Base-by-base conservation (phyloP, 2,888 invertebrate genomes). In the Archips xylosteana region DNA sequence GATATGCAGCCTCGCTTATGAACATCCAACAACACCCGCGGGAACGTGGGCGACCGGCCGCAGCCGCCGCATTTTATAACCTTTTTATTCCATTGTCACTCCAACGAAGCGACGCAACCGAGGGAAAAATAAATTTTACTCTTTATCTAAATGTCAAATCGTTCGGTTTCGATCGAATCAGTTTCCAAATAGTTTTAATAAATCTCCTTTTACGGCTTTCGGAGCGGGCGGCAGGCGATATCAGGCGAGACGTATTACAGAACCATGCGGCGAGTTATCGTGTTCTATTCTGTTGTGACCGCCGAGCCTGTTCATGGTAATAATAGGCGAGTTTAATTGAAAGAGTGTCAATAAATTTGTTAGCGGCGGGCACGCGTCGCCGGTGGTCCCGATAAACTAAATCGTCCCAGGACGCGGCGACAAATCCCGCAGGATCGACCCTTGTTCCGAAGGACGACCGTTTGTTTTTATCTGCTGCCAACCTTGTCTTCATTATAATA, bases 101-200 rank as follows among this genome's bases (percentile, higher is more conserved):
- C 87, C 82, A 82, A 82, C 87, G 86, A 83, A 85, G 86, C 90
- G 84, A 86, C 87, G 88, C 85, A 84, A 88, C 83, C 89, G 87
- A 89, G 89, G 89, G 88, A 89, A 92, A 92, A 92, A 94, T 94
- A 94, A 94, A 94, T 94, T 93, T 92, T 86, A 92, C 87, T 90
- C 89, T 93, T 94, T 94, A 94, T 94, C 94, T 94, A 92, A 94
- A 94, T 92, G 94, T 94, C 94, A 94, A 94, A 94, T 94, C 94
- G 92, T 92, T 90, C 92, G 89, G 88, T 89, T 91, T 87, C 94
- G 94, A 94, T 94, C 94, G 94, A 92, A 94, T 94, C 94, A 89
- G 94, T 94, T 92, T 90, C 91, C 91, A 92, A 94, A 94, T 94
- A 94, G 94, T 94, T 94, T 94, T 92, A 94, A 94, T 94, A 94